Evolutionary conservation across 2,113 vertebrate species (phyloP).

Genomic region (Chloropsis cyanopogon): DNA sequence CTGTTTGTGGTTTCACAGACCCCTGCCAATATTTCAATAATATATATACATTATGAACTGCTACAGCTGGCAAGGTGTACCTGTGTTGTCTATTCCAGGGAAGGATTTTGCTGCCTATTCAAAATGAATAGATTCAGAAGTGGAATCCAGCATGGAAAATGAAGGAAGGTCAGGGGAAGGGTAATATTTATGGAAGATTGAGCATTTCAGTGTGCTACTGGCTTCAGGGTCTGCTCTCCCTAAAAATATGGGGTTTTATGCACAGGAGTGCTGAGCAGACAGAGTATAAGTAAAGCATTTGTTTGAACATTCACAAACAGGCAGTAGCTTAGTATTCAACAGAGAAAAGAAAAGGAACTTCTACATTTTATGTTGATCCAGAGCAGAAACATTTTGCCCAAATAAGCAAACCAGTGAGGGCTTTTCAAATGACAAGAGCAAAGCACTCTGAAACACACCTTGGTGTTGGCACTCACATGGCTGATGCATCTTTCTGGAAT

Average conservation of each 20-base stretch:
- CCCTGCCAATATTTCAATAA: slow-evolving; percentile 46
- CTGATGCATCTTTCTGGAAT: neutral
- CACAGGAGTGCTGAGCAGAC: slow-evolving; percentile 25
- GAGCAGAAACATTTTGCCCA: neutral
- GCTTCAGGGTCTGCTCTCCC: slow-evolving; percentile 33
- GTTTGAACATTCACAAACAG: neutral
- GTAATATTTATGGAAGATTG: slow-evolving; percentile 61
- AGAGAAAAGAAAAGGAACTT: neutral
- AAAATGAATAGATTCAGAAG: slow-evolving; percentile 64
- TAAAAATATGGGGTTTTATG: slow-evolving; percentile 12
- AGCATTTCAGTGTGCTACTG: slow-evolving; percentile 56
- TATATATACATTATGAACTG: slow-evolving; percentile 56
- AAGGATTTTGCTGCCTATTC: slow-evolving; percentile 62
- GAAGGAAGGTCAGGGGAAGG: slow-evolving; percentile 66
- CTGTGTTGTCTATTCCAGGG: slow-evolving; percentile 41
- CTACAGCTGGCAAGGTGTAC: slow-evolving; percentile 65
- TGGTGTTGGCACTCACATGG: accelerated
- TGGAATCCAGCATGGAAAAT: slow-evolving; percentile 70
- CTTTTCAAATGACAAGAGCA: neutral
- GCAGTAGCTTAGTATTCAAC: neutral
- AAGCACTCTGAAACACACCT: neutral
- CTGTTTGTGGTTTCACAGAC: slow-evolving; percentile 49
- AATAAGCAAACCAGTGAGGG: neutral
- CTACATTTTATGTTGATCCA: neutral
- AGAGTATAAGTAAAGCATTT: neutral